Base-by-base conservation (phyloP, 2,888 invertebrate genomes). In the Pseudococcus longispinus region DNA sequence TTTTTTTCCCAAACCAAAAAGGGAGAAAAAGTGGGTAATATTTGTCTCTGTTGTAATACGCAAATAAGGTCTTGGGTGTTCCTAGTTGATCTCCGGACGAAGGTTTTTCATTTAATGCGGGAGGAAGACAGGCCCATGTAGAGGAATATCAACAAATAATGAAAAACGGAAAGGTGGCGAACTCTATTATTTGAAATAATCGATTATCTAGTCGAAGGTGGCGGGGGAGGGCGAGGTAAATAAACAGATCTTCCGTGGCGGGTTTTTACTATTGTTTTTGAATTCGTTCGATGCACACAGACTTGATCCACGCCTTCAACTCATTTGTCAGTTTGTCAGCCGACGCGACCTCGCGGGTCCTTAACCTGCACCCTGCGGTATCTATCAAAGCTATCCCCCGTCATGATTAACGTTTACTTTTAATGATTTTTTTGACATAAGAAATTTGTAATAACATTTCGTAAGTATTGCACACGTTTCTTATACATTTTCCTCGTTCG, bases 311-410 rank as follows among this genome's bases (percentile, higher is more conserved):
- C 86, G 86, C 86, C 86, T 85, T 80, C 77, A 77, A 32, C 86
- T 86, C 86, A 86, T 86, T 86, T 86, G 86, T 86, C 86, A 86
- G 86, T 86, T 86, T 77, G 86, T 86, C 86, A 77, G 86, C 86
- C 77, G 86, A 74, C 55, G 77, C 77, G 86, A 86, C 86, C 85
- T 85, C 23, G 55, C 51, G 86, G 86, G 86, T 77, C 80, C 80
- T 44, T 77, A 46, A 51, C 44, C 80, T 51, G 77, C 44, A 86
- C 86, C 55, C 77, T 80, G 86, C 86, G 86, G 86, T 86, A 86
- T 23, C 44, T 37, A 86, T 86, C 74, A 86, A 86, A 86, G 86
- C n/a, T 77, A 65, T 85, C 65, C 85, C 42, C 65, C 70, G 65
- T 85, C 85, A 74, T 86, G 86, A 86, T 80, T 80, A 80, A 80